Conservation (phyloP, 2,113 vertebrate species). For the Urocynchramus pylzowi region DNA sequence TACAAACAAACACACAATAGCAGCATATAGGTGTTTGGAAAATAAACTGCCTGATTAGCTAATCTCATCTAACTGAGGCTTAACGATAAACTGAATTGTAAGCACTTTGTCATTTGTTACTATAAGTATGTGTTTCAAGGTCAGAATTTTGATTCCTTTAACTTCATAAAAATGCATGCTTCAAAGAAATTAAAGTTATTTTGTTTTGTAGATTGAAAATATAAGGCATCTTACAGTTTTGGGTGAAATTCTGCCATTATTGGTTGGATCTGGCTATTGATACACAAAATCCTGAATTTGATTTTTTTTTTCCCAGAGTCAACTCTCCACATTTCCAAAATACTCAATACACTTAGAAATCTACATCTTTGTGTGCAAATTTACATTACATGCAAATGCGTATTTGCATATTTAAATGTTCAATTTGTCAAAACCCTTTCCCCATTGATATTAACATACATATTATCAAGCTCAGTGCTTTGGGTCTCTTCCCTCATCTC, state of each 20-base stretch:
- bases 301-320: background rate
- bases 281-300: background rate
- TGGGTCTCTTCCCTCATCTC: background rate
- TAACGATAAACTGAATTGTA: background rate
- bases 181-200: background rate
- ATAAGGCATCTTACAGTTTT: background rate
- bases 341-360: background rate
- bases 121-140: background rate
- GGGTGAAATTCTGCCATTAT: background rate
- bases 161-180: background rate
- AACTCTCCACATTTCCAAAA: background rate
- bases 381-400: background rate
- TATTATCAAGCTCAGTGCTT: background rate
- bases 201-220: background rate
- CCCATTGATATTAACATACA: background rate
- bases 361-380: background rate
- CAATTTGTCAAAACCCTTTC: background rate
- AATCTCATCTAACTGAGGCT: background rate
- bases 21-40: background rate
- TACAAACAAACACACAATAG: background rate
- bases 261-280: background rate
- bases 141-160: background rate
- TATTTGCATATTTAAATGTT: background rate
- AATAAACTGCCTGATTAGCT: constrained; percentile 43
- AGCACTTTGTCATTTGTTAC: background rate